Base-by-base conservation (phyloP, 2,888 invertebrate species). In the Temnothorax unifasciatus region DNA sequence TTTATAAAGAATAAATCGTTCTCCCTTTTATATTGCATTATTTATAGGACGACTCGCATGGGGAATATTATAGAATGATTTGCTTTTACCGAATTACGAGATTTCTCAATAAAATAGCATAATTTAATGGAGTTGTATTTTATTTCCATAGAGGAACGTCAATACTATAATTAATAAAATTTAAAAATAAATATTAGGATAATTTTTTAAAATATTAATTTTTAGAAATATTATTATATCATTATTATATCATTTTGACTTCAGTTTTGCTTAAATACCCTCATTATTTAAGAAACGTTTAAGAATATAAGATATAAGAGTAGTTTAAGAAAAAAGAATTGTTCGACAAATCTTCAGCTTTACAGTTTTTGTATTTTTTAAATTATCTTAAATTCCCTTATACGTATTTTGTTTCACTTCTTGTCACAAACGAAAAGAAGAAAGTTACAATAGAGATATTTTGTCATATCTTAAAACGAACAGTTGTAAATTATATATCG, bases 151-250 rank as follows among this genome's bases (percentile, higher is more conserved):
- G 4, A 41, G 3, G 4, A 11, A 8, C 2, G 34, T 52, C 8
- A 34, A 34, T 52, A 34, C 15, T 52, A n/a, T n/a, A 29, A 29
- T 59, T 44, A 25, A 9, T 73, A 11, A 25, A 73, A 41, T 41
- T 41, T 25, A 25, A n/a, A 38, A 18, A 38, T 34, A 15, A 71
- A 54, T 52, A 52, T 54, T 18, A 15, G n/a, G n/a, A 29, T n/a
- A 47, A 68, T 29, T 29, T 18, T 57, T 59, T 59, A 8, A 11
- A 41, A 41, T n/a, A 52, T 71, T 73, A 29, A 50, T 69, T 50
- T 34, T 6, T 47, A 52, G 13, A 47, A 50, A n/a, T 34, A 34
- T 34, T 69, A 52, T 52, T 34, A 18, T 6, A 4, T 34, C 9
- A 9, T 50, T 1, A 11, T 21, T 34, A n/a, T 15, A 38, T 29